phyloP scores from a whole-genome alignment of 1,140 invertebrate genomes.

The Lasioglossum albipes region DNA sequence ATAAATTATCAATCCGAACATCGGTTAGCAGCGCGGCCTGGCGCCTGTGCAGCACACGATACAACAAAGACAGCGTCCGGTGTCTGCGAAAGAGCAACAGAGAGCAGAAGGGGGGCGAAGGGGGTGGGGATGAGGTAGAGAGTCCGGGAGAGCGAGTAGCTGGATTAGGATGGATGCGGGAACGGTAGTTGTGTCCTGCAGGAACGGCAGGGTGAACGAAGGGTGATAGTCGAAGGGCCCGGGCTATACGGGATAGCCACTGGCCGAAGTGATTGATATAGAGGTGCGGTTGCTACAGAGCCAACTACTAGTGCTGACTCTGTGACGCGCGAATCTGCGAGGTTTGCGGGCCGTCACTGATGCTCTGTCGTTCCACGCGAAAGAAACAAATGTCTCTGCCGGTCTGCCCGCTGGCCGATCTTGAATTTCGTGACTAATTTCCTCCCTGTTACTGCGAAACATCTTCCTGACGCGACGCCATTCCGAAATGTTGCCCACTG shows the following conservation, averaged over 20 bases:
- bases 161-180: conserved; percentile 32
- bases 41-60: conserved; percentile 61
- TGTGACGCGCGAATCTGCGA: conserved; percentile 77
- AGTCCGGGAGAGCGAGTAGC: no score
- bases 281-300: conserved; percentile 76
- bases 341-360: conserved; percentile 70
- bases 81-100: conserved; percentile 52
- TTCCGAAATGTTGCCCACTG: not conserved
- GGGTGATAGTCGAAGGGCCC: conserved; percentile 68
- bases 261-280: conserved; percentile 79
- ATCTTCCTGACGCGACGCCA: not conserved
- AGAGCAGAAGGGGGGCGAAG: conserved; percentile 48
- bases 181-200: conserved; percentile 41
- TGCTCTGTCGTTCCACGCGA: conserved; percentile 51
- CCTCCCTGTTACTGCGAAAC: not conserved
- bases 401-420: not conserved
- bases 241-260: conserved; percentile 68
- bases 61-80: conserved; percentile 44
- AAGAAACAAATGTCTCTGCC: conserved; percentile 61
- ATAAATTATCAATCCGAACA: conserved; percentile 80
- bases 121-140: conserved; percentile 15
- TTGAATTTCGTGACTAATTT: conserved; percentile 1
- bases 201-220: conserved; percentile 62
- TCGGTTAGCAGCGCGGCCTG: conserved; percentile 74
- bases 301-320: conserved; percentile 78